These are phyloP conservation scores for Nasonia vitripennis DNA, from an alignment of 1,140 invertebrate species.

Conservation along the genomic window DNA sequence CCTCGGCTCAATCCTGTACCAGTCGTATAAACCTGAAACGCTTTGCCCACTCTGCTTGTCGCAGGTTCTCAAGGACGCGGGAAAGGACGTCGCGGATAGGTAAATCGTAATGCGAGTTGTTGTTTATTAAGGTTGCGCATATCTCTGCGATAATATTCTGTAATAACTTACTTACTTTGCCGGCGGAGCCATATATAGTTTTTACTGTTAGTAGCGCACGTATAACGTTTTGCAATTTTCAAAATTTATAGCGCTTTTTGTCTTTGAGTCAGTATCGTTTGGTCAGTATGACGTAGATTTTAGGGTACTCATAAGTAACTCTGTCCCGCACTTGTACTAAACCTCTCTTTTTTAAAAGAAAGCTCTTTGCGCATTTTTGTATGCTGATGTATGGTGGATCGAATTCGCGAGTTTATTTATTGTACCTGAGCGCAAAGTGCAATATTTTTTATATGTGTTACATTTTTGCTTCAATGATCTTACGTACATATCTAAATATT, in stretches of 20 bases:
- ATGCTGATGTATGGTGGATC: background rate
- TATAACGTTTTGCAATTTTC: constrained; percentile 25
- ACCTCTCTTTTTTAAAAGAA: background rate
- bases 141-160: constrained; percentile 9
- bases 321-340: background rate
- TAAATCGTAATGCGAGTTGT: constrained; percentile 25
- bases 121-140: background rate
- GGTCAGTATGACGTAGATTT: background rate
- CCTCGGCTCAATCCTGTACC: constrained; percentile 64
- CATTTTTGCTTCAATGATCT: background rate
- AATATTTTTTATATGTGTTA: background rate
- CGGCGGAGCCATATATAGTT: background rate
- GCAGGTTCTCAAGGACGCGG: constrained; percentile 58
- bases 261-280: background rate
- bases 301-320: background rate
- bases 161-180: background rate
- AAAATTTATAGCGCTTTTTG: background rate
- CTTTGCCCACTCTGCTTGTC: constrained; percentile 70
- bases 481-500: background rate
- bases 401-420: background rate
- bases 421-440: background rate
- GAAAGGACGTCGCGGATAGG: constrained; percentile 40
- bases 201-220: background rate
- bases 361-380: background rate
- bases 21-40: constrained; percentile 66